Evolutionary conservation across 1,140 invertebrate species (phyloP), one percentile per base, ranked within the genome.

Genomic region (Leptestheria dahalacensis): DNA sequence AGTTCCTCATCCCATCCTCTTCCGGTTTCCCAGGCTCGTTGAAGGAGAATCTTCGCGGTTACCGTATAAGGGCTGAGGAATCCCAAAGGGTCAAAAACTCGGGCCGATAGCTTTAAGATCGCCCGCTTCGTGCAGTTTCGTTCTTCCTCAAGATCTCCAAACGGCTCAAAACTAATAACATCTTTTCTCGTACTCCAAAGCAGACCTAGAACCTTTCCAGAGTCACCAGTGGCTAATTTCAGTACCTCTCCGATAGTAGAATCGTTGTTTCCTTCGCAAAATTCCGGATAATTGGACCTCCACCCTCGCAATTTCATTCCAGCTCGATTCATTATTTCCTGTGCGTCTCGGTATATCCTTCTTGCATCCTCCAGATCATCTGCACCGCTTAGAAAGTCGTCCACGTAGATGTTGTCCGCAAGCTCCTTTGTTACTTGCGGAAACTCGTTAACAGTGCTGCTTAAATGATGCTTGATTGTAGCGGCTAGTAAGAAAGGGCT

Each of bases 41-140:
- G 2, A 23, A 59, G 24, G 1, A 59, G 2, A 4, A 51, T 55
- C 33, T 59, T 59, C 3, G 48, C 48, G 4, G 26, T 4, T n/a
- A 59, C 15, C 15, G 24, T 25, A 20, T 18, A n/a, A 11, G 58
- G 58, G 11, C 48, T 25, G 9, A 59, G 28, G 4, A 57, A 26
- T 10, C 58, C 58, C 1, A 59, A 11, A 3, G 58, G 51, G 48
- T 59, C 50, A 25, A 55, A 59, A 9, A 59, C 18, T 50, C 20
- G 9, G n/a, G 2, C 12, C 11, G 21, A 18, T 1, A 56, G 11
- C 1, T 20, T 2, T 9, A 59, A 12, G 18, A 56, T 2, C 18
- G 1, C 33, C 12, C 2, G 20, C 18, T 55, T 55, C 11, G 53
- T 29, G 25, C 28, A 55, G 25, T 55, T 23, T 55, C 1, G 6